A percentile compares a stretch with the other conserved stretches of the same genome.
These are phyloP conservation scores for Anodontia alba DNA, from an alignment of 2,888 invertebrate species.

Conservation along the genomic window DNA sequence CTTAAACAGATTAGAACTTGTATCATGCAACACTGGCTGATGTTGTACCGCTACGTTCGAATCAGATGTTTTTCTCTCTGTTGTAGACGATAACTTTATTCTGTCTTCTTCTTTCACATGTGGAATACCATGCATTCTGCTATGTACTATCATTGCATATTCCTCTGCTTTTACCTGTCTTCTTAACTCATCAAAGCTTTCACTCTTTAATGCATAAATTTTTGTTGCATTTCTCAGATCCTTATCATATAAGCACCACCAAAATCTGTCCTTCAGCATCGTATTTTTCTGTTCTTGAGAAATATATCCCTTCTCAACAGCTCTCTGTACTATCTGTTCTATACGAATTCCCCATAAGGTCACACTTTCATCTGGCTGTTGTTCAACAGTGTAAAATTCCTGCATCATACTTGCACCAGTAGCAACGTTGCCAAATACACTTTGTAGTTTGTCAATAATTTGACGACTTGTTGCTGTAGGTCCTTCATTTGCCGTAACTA, in stretches of 20 bases:
- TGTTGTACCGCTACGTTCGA: no score
- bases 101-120: not conserved
- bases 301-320: not conserved
- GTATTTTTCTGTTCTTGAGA: not conserved
- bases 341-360: constrained; percentile 21
- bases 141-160: not conserved
- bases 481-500: not conserved
- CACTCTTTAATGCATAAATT: not conserved
- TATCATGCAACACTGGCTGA: not conserved
- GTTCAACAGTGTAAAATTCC: constrained; percentile 21
- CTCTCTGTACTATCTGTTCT: not conserved
- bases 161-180: constrained; percentile 21
- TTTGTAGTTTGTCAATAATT: constrained; percentile 17
- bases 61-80: no score
- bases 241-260: not conserved
- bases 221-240: constrained; percentile 17
- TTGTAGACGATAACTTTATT: no score
- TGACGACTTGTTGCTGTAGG: not conserved
- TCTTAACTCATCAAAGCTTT: constrained; percentile 17
- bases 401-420: not conserved
- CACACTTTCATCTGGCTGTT: constrained; percentile 9
- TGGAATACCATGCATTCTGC: not conserved
- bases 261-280: not conserved
- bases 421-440: constrained; percentile 18
- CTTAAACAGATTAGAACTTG: not conserved